Evolutionary conservation across 2,797 vertebrate genomes (phyloP), one percentile per base, ranked within the genome.

Genomic region (Chaenodraco wilsoni): DNA sequence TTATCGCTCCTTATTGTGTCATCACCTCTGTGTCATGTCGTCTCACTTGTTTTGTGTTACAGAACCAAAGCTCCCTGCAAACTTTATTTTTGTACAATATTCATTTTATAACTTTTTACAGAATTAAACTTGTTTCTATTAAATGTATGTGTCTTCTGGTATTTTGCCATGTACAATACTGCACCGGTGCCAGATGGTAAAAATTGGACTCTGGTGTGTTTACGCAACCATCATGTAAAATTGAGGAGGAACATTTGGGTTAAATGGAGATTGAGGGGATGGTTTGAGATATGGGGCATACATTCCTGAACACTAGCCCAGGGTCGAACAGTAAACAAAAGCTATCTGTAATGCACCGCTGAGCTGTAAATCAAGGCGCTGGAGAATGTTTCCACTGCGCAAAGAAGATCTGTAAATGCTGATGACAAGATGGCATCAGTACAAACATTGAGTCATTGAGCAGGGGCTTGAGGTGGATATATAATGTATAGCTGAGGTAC

Each of bases 41-140:
- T 96, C 95, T 96, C 89, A 92, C 90, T 95, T 93, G 89, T 97
- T 96, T 96, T 96, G 94, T 98, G 96, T 98, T 97, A 97, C 95
- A 95, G 96, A 98, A 97, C 96, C 97, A 99, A 99, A 99, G 97
- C 96, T 97, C 95, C 97, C 95, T 94, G 97, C 96, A 98, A 96
- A 98, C 96, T 98, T 97, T 99, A 99, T 99, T 99, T 99, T 99
- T 99, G 97, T 99, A 99, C 97, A 96, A 97, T 99, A 99, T 96
- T 95, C 96, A 96, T 99, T 99, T 99, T 99, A 97, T 99, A 99
- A 96, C 96, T 99, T 99, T 99, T 97, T 98, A 99, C 96, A 95
- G 96, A 99, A 99, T 97, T 97, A 99, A 98, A 95, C 92, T 95
- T 93, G 94, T 98, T 99, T 98, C 95, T 97, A 98, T 96, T 89